These are phyloP conservation scores for Globia sparganii DNA, from an alignment of 2,888 invertebrate genomes.

Conservation along the genomic window DNA sequence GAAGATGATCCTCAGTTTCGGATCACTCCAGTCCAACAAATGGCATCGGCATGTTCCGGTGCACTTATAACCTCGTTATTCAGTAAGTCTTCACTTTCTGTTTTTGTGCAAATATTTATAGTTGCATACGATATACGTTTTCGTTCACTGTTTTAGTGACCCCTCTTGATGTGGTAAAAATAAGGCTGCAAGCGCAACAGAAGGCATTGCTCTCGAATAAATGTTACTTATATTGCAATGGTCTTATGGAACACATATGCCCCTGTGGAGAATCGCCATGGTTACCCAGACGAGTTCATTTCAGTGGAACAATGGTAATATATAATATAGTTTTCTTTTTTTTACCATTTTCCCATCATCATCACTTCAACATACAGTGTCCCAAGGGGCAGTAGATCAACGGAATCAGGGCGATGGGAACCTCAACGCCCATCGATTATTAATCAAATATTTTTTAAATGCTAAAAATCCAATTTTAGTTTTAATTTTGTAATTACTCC, in stretches of 20 bases:
- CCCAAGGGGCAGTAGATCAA: too few species aligned
- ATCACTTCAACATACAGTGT: background rate
- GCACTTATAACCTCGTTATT: conserved; percentile 97
- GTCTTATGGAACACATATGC: conserved; percentile 99
- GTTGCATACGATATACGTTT: conserved; percentile 6
- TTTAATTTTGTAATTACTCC: background rate
- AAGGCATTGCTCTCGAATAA: conserved; percentile 95
- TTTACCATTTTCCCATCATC: background rate
- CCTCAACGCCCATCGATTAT: background rate
- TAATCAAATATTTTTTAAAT: background rate
- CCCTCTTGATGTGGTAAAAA: conserved; percentile 99
- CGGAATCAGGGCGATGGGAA: background rate
- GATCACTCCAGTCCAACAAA: conserved; percentile 95
- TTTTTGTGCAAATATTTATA: conserved; percentile 2
- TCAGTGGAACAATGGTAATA: conserved; percentile 94
- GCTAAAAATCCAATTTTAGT: background rate
- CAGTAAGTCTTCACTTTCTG: conserved; percentile 90
- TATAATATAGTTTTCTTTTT: conserved; percentile 52
- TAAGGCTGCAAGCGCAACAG: conserved; percentile 98
- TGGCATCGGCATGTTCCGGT: conserved; percentile 96
- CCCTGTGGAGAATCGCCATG: conserved; percentile 93
- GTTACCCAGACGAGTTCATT: conserved; percentile 92
- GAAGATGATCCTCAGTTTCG: conserved; percentile 94
- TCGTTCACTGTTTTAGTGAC: conserved; percentile 93
- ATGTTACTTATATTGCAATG: conserved; percentile 99